Evolutionary conservation across 2,797 vertebrate genomes (phyloP), one percentile per base, ranked within the genome.

Genomic region (Cygnus olor): DNA sequence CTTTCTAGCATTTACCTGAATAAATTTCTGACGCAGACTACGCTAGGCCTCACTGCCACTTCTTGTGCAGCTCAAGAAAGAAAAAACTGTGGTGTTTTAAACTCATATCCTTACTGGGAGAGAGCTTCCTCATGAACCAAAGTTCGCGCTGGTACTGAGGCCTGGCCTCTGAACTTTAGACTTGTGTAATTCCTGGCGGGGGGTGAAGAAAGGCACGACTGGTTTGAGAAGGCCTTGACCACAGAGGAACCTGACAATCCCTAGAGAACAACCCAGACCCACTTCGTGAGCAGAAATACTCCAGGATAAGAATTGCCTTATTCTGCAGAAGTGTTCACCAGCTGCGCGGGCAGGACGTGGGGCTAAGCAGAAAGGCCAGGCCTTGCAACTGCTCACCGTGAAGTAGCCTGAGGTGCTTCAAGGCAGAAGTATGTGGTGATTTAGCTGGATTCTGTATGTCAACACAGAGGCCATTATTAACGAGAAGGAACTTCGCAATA

Each of bases 161-260:
- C 21, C 47, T 19, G 20, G 24, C 32, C 38, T 78, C 44, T 94
- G 91, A 95, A 95, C 81, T 94, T 94, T 53, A 19, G 60, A 93
- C 45, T 76, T 90, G 60, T 38, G 40, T 71, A 92, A 96, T 77
- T 92, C 66, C 51, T 60, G 40, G 14, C 4, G 28, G 56, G 28
- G 11, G 34, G 11, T 69, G 34, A 85, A 88, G 85, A 94, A 92
- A 54, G 11, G 36, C 53, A 74, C 2, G 0, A 30, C 11, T 57
- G 15, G 9, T 63, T 88, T 78, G 45, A 65, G 66, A 72, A 79
- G 45, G 45, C 82, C 82, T 92, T 91, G 82, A 88, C 72, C 40
- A 57, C 18, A 34, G 5, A 2, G 76, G 32, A 85, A 89, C 3
- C 9, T 6, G 8, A 83, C 16, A 47, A 79, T 54, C 32, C 45